These are phyloP conservation scores for Oreochromis aureus DNA, from an alignment of 2,113 vertebrate genomes.

Conservation along the genomic window DNA sequence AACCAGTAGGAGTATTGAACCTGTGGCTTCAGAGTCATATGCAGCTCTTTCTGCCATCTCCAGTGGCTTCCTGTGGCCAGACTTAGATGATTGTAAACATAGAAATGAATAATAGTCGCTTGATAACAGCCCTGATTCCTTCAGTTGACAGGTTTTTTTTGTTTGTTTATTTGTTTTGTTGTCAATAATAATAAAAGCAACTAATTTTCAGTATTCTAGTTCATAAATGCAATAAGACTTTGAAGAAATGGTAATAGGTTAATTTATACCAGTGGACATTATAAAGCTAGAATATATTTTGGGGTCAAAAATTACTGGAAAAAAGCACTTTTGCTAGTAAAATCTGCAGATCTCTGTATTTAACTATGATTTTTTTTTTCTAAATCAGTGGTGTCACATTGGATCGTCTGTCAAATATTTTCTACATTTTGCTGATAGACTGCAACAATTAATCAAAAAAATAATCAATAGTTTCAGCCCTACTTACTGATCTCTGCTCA, in stretches of 20 bases:
- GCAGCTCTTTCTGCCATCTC: neutral
- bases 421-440: neutral
- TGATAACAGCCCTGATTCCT: neutral
- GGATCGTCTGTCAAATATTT: neutral
- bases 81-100: neutral
- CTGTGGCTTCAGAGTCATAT: neutral
- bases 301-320: neutral
- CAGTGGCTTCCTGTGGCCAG: neutral
- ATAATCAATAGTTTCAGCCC: neutral
- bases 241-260: neutral
- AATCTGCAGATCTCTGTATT: neutral
- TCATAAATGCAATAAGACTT: neutral
- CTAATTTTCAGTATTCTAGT: neutral
- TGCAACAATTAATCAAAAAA: neutral
- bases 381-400: neutral
- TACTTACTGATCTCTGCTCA: neutral
- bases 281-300: neutral
- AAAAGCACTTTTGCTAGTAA: neutral
- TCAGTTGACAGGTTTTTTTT: neutral
- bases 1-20: neutral
- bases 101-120: neutral
- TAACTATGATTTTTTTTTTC: neutral
- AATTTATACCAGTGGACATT: neutral
- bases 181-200: neutral
- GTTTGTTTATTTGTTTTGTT: neutral